Evolutionary conservation across 1,140 invertebrate genomes (phyloP).

Genomic region (Thalassaphorura encarpata): DNA sequence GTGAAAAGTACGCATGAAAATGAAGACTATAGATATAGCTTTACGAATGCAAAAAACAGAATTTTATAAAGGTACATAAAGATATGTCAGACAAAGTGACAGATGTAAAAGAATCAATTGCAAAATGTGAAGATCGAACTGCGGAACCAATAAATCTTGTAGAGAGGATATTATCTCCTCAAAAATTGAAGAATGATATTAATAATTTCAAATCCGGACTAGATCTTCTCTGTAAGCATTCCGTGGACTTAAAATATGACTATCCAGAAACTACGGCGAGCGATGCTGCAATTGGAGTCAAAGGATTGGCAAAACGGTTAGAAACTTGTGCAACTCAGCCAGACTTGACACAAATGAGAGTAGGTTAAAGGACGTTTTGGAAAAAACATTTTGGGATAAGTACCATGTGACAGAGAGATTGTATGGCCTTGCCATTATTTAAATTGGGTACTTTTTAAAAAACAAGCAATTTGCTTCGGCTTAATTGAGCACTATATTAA

Average conservation of each 20-base stretch:
- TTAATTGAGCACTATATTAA: conserved; percentile 62
- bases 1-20: too few relatives aligned
- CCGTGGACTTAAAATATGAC: conserved; percentile 58
- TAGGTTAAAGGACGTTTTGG: conserved; percentile 66
- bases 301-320: conserved; percentile 62
- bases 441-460: conserved; percentile 85
- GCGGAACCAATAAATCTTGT: conserved; percentile 76
- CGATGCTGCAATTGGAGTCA: conserved; percentile 63
- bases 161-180: conserved; percentile 53
- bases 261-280: conserved; percentile 71
- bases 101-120: conserved; percentile 69
- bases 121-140: conserved; percentile 82
- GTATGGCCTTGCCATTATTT: conserved; percentile 72
- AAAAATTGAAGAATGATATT: conserved; percentile 40
- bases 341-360: conserved; percentile 69
- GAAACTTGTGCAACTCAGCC: conserved; percentile 60
- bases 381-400: conserved; percentile 79
- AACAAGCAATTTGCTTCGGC: conserved; percentile 71
- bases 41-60: conserved; percentile 61
- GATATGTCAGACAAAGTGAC: conserved; percentile 54
- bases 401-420: conserved; percentile 66
- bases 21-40: too few relatives aligned
- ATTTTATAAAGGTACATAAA: conserved; percentile 59
- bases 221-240: conserved; percentile 50
- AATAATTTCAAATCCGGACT: conserved; percentile 59